phyloP scores from a whole-genome alignment of 2,797 vertebrate species.

The Triplophysa bombifrons region DNA sequence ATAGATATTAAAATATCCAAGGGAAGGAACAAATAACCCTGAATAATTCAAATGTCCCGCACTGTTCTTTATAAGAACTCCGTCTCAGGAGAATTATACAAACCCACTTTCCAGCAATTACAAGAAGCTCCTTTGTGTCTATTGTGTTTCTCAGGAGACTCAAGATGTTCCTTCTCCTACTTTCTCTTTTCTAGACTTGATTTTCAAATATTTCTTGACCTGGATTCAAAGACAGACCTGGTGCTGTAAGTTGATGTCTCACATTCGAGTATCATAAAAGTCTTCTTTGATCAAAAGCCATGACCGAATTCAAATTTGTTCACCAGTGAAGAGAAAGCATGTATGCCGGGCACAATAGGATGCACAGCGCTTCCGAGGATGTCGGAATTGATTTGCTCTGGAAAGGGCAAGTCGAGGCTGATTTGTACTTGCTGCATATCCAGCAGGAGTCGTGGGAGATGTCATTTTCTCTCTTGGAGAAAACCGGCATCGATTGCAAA shows the following conservation, averaged over 20 bases:
- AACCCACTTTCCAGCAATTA: slow-evolving; percentile 3
- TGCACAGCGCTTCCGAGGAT: slow-evolving; percentile 4
- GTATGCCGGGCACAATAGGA: slow-evolving; percentile 29
- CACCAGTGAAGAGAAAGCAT: slow-evolving; percentile 11
- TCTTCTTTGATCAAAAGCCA: slow-evolving; percentile 46
- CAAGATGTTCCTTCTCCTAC: slow-evolving; percentile 18
- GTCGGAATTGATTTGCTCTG: slow-evolving; percentile 33
- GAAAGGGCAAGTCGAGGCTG: slow-evolving; percentile 43
- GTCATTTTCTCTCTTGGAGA: slow-evolving; percentile 20
- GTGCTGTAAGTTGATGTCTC: not conserved
- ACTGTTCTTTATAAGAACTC: slow-evolving; percentile 2
- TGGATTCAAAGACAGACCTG: slow-evolving; percentile 17
- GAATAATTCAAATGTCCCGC: slow-evolving; percentile 10
- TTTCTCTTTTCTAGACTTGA: slow-evolving; percentile 1
- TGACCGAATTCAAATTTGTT: slow-evolving; percentile 29
- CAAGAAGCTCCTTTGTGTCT: slow-evolving; percentile 5
- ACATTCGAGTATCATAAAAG: slow-evolving; percentile 23
- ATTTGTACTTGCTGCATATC: slow-evolving; percentile 37
- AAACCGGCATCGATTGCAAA: slow-evolving; percentile 9
- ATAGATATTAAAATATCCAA: not conserved
- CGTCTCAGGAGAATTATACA: slow-evolving; percentile 11
- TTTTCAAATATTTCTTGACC: slow-evolving; percentile 32
- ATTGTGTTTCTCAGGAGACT: slow-evolving; percentile 13
- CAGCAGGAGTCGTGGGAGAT: slow-evolving; percentile 23
- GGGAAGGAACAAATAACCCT: not conserved